Evolutionary conservation across 2,797 vertebrate species (phyloP).

Genomic region (Cyprinella venusta): DNA sequence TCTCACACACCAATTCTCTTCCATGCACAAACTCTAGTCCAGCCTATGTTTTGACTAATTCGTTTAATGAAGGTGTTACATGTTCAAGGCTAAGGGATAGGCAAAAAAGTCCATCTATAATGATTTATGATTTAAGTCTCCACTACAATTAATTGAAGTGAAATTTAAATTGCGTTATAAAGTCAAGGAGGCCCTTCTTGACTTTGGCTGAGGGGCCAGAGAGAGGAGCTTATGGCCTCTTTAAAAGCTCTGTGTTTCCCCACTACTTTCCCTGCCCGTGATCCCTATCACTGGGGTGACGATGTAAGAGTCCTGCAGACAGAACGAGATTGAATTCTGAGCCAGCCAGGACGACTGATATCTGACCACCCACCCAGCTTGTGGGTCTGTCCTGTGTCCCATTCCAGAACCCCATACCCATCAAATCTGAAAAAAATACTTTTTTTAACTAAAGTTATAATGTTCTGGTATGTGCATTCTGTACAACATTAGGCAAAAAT

Average conservation of each 20-base stretch:
- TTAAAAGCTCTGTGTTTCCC: conserved; percentile 58
- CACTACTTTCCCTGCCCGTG: conserved; percentile 62
- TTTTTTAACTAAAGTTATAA: conserved; percentile 30
- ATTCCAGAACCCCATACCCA: conserved; percentile 42
- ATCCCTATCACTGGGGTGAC: conserved; percentile 72
- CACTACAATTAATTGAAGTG: neutral
- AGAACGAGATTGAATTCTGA: conserved; percentile 71
- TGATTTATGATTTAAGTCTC: neutral
- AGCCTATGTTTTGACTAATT: neutral
- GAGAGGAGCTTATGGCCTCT: conserved; percentile 39
- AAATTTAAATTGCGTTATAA: conserved; percentile 35
- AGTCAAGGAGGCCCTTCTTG: conserved; percentile 45
- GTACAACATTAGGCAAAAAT: neutral
- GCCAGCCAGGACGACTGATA: conserved; percentile 74
- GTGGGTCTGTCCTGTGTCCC: conserved; percentile 38
- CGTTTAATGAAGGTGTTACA: neutral
- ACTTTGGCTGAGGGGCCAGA: conserved; percentile 43
- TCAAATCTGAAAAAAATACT: conserved; percentile 30
- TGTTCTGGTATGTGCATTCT: conserved; percentile 17
- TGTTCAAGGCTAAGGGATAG: neutral
- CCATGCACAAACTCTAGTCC: neutral
- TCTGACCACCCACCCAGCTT: conserved; percentile 72
- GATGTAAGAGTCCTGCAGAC: conserved; percentile 67
- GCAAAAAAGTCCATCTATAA: neutral
- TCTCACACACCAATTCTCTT: neutral